phyloP scores from a whole-genome alignment of 92 coral and sea anemone species.

The Diadumene lineata region DNA sequence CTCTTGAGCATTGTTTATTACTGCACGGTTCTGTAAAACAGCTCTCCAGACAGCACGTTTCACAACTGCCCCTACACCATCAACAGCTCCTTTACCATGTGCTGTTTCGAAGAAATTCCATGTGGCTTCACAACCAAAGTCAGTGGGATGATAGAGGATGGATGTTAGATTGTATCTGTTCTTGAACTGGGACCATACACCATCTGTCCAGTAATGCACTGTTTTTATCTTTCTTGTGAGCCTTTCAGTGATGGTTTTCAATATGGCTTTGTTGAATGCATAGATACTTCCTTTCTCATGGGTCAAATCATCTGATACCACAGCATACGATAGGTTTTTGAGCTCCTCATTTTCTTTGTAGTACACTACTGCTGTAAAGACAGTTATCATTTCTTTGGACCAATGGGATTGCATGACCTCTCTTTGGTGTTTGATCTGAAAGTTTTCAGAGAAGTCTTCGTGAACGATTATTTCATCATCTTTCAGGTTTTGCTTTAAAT shows the following conservation, averaged over 20 bases:
- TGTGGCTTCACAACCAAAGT: too few species aligned
- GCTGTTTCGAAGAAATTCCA: too few species aligned
- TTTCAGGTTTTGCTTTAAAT: slow-evolving; percentile 15
- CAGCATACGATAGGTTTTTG: slow-evolving; percentile 41
- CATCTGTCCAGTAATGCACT: slow-evolving; percentile 54
- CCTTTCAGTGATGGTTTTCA: slow-evolving; percentile 28
- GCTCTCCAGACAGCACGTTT: too few species aligned
- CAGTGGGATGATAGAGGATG: too few species aligned
- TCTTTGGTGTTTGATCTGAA: slow-evolving; percentile 50
- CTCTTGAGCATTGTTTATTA: slow-evolving; percentile 32
- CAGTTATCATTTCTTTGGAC: slow-evolving; percentile 46
- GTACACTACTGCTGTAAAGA: slow-evolving; percentile 63
- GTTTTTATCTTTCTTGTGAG: slow-evolving; percentile 21
- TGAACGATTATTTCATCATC: slow-evolving; percentile 44
- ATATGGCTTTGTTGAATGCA: slow-evolving; percentile 18
- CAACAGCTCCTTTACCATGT: too few species aligned
- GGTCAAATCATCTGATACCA: slow-evolving; percentile 37
- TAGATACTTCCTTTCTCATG: slow-evolving; percentile 43
- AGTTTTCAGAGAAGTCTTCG: slow-evolving; percentile 34
- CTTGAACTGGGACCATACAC: slow-evolving; percentile 51
- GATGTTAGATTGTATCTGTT: slow-evolving; percentile 33
- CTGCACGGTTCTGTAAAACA: too few species aligned
- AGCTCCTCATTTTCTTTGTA: slow-evolving; percentile 32
- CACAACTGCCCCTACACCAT: too few species aligned
- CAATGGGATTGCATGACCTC: slow-evolving; percentile 65